Evolutionary conservation across 1,140 invertebrate genomes (phyloP).

Genomic region (Drosophila varians): DNA sequence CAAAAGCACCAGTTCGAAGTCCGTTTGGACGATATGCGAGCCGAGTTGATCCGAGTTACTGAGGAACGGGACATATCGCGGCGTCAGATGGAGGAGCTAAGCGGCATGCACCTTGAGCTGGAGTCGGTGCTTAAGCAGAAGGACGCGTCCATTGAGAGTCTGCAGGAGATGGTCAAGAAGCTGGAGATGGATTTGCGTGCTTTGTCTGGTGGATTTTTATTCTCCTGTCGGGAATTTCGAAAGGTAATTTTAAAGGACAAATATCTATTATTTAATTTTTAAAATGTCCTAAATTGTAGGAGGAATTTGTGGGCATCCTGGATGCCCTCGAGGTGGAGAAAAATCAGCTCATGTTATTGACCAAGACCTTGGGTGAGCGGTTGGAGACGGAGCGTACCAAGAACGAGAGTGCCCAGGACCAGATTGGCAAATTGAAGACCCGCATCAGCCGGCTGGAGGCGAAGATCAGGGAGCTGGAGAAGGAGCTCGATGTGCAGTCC

Average conservation of each 20-base stretch:
- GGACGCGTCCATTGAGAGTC: slow-evolving; percentile 28
- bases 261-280: background rate
- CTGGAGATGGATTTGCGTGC: slow-evolving; percentile 74
- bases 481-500: slow-evolving; percentile 66
- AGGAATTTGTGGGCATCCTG: slow-evolving; percentile 79
- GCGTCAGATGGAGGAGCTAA: slow-evolving; percentile 60
- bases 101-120: slow-evolving; percentile 63
- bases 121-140: slow-evolving; percentile 44
- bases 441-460: slow-evolving; percentile 69
- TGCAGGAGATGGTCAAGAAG: slow-evolving; percentile 55
- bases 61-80: slow-evolving; percentile 54
- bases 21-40: slow-evolving; percentile 84
- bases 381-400: slow-evolving; percentile 84
- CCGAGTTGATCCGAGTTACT: slow-evolving; percentile 83
- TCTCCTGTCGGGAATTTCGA: slow-evolving; percentile 77
- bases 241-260: slow-evolving; percentile 35
- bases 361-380: slow-evolving; percentile 84
- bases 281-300: slow-evolving; percentile 26
- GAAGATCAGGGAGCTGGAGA: slow-evolving; percentile 70
- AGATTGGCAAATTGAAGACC: slow-evolving; percentile 59
- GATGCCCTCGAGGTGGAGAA: slow-evolving; percentile 85
- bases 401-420: slow-evolving; percentile 47
- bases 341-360: slow-evolving; percentile 84
- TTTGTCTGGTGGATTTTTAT: slow-evolving; percentile 73
- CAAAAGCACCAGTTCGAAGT: slow-evolving; percentile 69